phyloP scores from a whole-genome alignment of 1,140 invertebrate species.

The Drosophila sp. region DNA sequence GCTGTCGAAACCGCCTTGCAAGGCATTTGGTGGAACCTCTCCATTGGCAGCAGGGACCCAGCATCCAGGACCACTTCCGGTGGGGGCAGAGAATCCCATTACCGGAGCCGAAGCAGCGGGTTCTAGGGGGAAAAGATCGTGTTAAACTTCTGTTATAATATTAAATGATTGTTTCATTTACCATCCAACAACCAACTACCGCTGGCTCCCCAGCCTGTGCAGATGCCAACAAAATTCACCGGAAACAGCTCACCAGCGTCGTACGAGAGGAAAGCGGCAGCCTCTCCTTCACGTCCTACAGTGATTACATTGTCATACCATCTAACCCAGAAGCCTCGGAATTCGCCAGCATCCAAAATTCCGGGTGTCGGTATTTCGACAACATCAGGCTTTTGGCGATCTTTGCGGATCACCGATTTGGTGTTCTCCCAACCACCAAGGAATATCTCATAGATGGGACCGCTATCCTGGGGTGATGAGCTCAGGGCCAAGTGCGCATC shows the following conservation, averaged over 20 bases:
- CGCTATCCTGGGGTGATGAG: constrained; percentile 86
- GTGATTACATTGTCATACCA: constrained; percentile 87
- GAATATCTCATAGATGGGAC: constrained; percentile 92
- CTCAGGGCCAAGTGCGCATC: constrained; percentile 92
- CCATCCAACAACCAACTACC: constrained; percentile 93
- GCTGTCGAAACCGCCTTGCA: constrained; percentile 89
- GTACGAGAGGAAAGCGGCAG: constrained; percentile 88
- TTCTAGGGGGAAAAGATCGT: constrained; percentile 26
- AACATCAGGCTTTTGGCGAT: constrained; percentile 90
- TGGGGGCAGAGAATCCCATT: constrained; percentile 61
- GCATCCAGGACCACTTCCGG: constrained; percentile 73
- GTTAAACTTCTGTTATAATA: constrained; percentile 11
- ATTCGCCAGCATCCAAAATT: constrained; percentile 88
- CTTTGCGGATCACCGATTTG: constrained; percentile 92
- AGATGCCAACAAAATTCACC: constrained; percentile 89
- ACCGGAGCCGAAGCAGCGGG: constrained; percentile 55
- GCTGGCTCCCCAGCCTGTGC: constrained; percentile 92
- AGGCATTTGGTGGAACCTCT: constrained; percentile 88
- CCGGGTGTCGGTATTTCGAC: constrained; percentile 88
- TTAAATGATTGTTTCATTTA: constrained; percentile 76
- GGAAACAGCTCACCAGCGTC: constrained; percentile 88
- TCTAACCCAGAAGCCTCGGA: constrained; percentile 92
- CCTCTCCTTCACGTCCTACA: constrained; percentile 84
- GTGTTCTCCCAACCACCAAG: constrained; percentile 92
- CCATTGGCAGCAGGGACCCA: constrained; percentile 89